Evolutionary conservation across 2,113 vertebrate genomes (phyloP).

Genomic region (Gallinago media): DNA sequence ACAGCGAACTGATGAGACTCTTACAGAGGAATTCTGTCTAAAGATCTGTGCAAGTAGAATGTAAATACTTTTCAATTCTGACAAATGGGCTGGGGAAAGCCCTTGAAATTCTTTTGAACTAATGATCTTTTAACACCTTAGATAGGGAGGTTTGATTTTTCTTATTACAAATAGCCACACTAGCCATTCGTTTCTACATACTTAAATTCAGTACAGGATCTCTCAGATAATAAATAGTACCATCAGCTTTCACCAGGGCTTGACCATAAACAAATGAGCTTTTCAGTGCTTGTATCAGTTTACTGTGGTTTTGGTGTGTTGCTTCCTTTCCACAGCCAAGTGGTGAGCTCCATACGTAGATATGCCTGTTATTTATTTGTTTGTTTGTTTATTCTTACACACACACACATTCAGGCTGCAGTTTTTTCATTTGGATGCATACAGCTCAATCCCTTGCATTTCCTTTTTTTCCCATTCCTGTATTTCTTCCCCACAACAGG

Average conservation of each 20-base stretch:
- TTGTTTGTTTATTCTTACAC: background rate
- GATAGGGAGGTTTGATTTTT: background rate
- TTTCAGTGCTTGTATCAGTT: constrained; percentile 66
- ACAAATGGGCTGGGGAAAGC: background rate
- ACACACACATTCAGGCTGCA: background rate
- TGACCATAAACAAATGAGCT: constrained; percentile 55
- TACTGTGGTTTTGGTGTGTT: constrained; percentile 32
- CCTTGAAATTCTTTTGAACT: constrained; percentile 2
- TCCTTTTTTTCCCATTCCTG: background rate
- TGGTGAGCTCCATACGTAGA: constrained; percentile 5
- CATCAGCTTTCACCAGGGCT: constrained; percentile 50
- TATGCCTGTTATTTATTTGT: background rate
- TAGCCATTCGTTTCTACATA: constrained; percentile 1
- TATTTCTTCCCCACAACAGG: background rate
- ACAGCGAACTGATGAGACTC: background rate
- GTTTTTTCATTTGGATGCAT: background rate
- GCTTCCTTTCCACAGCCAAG: constrained; percentile 52
- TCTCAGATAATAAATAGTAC: constrained; percentile 61
- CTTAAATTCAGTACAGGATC: constrained; percentile 9
- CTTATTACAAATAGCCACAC: background rate
- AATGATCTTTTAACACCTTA: background rate
- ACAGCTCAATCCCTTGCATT: background rate
- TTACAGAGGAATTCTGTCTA: background rate
- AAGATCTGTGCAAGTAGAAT: background rate
- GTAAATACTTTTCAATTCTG: background rate